phyloP scores from a whole-genome alignment of 2,113 vertebrate species.

The Thomomys bottae region DNA sequence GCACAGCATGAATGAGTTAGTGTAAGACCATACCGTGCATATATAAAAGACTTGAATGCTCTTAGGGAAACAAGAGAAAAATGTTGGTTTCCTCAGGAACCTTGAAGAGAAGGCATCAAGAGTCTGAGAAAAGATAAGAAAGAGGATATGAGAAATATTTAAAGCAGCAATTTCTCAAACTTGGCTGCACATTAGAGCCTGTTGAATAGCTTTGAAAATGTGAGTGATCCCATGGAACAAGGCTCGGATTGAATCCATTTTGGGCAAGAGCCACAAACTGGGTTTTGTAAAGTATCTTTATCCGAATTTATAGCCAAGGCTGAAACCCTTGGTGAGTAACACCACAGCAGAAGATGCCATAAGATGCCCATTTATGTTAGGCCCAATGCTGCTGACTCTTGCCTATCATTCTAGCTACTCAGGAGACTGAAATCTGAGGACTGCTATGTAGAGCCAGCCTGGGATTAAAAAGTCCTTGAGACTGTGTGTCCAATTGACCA shows the following conservation, averaged over 20 bases:
- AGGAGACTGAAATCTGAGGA: too few relatives aligned
- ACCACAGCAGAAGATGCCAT: neutral
- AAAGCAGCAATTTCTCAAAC: neutral
- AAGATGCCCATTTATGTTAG: too few relatives aligned
- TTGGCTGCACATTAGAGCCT: neutral
- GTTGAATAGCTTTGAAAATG: neutral
- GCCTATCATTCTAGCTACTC: too few relatives aligned
- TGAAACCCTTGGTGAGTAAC: neutral
- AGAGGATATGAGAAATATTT: neutral
- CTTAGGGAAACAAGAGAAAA: constrained; percentile 18
- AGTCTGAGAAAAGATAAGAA: neutral
- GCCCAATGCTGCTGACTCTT: too few relatives aligned
- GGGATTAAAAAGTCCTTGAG: too few relatives aligned
- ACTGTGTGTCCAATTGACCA: too few relatives aligned
- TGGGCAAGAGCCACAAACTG: neutral
- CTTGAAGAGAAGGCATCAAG: neutral
- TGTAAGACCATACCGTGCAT: neutral
- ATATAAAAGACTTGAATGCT: neutral
- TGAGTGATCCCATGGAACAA: neutral
- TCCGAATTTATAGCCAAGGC: neutral
- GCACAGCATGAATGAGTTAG: neutral
- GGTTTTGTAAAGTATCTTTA: neutral
- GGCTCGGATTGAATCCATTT: neutral
- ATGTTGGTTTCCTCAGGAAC: neutral
- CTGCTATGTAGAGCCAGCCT: too few relatives aligned